A percentile compares a stretch with the other conserved stretches of the same genome.
Evolutionary conservation across 1,140 invertebrate genomes (phyloP).

Genomic region (Diachasma alloeum): DNA sequence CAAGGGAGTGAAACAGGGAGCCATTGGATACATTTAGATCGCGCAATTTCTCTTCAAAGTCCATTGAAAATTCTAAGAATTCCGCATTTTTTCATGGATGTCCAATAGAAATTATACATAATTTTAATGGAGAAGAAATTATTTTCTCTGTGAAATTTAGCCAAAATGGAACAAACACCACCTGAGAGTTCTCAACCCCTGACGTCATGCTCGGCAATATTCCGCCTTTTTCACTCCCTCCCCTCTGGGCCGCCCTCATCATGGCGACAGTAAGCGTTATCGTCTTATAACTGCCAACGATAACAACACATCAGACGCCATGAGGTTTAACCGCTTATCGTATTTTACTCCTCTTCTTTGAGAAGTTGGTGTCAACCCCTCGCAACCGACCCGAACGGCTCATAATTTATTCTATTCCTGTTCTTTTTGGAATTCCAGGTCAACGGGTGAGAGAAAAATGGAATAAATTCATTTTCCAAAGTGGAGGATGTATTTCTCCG

Average conservation of each 20-base stretch:
- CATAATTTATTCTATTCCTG: slow-evolving; percentile 1
- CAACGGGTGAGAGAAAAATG: background rate
- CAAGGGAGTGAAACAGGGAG: no score
- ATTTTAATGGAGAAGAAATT: no score
- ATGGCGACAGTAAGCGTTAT: slow-evolving; percentile 21
- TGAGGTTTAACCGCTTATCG: background rate
- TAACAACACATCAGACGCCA: slow-evolving; percentile 20
- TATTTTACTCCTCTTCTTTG: background rate
- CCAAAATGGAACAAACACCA: no score
- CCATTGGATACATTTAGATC: no score
- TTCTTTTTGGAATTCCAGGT: background rate
- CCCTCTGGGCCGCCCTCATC: background rate
- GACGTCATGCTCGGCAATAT: slow-evolving; percentile 27
- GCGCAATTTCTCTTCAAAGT: no score
- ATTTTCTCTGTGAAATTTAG: no score
- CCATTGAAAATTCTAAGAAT: no score
- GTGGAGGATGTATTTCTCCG: no score
- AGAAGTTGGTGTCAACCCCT: background rate
- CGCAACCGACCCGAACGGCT: background rate
- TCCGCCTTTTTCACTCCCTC: background rate
- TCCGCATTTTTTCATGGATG: no score
- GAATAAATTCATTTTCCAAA: no score
- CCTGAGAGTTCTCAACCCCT: background rate
- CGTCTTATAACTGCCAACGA: slow-evolving; percentile 23
- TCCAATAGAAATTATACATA: no score